These are phyloP conservation scores for Etheostoma perlongum DNA, from an alignment of 2,797 vertebrate genomes.

Conservation along the genomic window DNA sequence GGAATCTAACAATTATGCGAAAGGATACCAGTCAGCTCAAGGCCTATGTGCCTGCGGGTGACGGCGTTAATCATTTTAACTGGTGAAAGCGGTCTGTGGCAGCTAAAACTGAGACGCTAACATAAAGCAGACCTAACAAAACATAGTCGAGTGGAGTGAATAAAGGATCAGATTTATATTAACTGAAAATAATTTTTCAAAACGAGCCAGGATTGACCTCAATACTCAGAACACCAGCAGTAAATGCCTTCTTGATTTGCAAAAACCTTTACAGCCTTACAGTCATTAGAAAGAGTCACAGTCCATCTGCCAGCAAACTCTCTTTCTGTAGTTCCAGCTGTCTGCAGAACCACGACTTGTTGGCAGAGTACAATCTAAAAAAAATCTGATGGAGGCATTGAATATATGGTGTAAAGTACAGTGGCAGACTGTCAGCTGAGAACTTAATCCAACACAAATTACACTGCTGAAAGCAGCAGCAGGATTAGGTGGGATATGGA, in stretches of 20 bases:
- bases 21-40: no score
- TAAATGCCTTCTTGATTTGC: no score
- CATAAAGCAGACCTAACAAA: no score
- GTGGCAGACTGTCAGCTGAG: slow-evolving; percentile 40
- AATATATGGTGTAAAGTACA: slow-evolving; percentile 11
- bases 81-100: no score
- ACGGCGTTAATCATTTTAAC: no score
- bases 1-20: no score
- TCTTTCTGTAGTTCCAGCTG: not conserved
- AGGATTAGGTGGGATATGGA: slow-evolving; percentile 57
- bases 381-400: slow-evolving; percentile 21
- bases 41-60: no score
- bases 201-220: accelerated
- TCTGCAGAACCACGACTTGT: not conserved
- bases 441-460: slow-evolving; percentile 54
- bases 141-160: no score
- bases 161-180: not conserved
- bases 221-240: not conserved
- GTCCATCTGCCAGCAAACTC: not conserved
- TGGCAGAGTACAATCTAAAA: not conserved
- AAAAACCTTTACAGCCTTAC: not conserved
- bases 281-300: not conserved
- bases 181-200: not conserved
- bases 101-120: no score
- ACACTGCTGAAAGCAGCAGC: slow-evolving; percentile 56